These are phyloP conservation scores for Patella ulyssiponensis DNA, from an alignment of 2,888 invertebrate genomes.

Conservation along the genomic window DNA sequence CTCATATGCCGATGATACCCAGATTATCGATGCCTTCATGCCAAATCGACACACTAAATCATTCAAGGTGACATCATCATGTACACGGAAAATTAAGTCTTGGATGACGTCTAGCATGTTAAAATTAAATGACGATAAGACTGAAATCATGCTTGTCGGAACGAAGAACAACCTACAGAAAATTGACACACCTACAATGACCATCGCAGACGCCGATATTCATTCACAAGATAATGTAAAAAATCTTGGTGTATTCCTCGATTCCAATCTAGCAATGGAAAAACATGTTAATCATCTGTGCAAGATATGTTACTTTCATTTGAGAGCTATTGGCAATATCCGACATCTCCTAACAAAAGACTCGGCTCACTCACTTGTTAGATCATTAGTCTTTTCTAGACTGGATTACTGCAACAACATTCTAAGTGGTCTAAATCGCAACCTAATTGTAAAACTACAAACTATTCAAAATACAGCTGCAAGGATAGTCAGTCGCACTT, in stretches of 20 bases:
- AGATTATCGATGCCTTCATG: too few relatives aligned
- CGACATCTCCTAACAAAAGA: too few relatives aligned
- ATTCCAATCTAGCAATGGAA: slow-evolving; percentile 25
- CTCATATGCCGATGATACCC: too few relatives aligned
- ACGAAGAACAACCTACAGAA: not conserved
- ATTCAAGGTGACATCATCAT: too few relatives aligned
- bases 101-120: slow-evolving; percentile 32
- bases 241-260: slow-evolving; percentile 30
- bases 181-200: not conserved
- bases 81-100: too few relatives aligned
- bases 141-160: slow-evolving; percentile 15
- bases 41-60: too few relatives aligned
- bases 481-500: too few relatives aligned
- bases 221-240: not conserved
- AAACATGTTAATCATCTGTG: slow-evolving; percentile 22
- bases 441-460: not conserved
- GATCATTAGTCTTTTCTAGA: not conserved
- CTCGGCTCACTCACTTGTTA: too few relatives aligned
- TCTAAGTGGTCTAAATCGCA: not conserved
- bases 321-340: too few relatives aligned
- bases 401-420: not conserved
- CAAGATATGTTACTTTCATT: not conserved
- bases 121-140: slow-evolving; percentile 28
- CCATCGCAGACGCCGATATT: not conserved
- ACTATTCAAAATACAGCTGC: too few relatives aligned